phyloP scores from a whole-genome alignment of 2,113 vertebrate genomes.

The Channa argus region DNA sequence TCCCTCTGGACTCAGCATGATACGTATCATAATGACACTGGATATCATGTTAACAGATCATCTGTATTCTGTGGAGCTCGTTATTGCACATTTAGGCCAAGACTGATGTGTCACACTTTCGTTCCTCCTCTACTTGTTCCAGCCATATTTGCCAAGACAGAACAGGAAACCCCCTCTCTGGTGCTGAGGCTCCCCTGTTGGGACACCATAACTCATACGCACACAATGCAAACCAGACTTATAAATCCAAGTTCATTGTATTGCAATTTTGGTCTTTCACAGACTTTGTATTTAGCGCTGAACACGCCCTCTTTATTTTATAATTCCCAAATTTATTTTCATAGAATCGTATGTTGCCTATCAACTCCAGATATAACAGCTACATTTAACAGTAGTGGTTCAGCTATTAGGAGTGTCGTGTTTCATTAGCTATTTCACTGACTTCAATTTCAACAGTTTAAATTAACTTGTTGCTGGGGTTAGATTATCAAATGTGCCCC shows the following conservation, averaged over 20 bases:
- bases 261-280: not conserved
- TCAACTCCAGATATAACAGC: not conserved
- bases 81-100: conserved; percentile 11
- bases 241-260: conserved; percentile 28
- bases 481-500: too few species aligned
- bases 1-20: not conserved
- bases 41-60: conserved; percentile 5
- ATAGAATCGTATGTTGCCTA: conserved; percentile 6
- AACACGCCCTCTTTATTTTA: conserved; percentile 31
- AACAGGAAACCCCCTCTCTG: conserved; percentile 33
- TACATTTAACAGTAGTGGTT: conserved; percentile 8
- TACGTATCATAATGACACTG: conserved; percentile 11
- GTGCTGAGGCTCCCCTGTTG: conserved; percentile 21
- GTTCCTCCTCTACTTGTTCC: conserved; percentile 46
- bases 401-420: too few species aligned
- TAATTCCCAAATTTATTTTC: conserved; percentile 26
- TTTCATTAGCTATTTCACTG: too few species aligned
- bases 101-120: conserved; percentile 36
- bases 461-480: too few species aligned
- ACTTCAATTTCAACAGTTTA: too few species aligned
- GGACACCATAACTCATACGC: conserved; percentile 31
- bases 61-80: conserved; percentile 18
- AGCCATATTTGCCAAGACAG: conserved; percentile 33
- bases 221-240: conserved; percentile 32
- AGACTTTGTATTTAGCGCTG: not conserved